These are phyloP conservation scores for Drosophila prolongata DNA, from an alignment of 2,888 invertebrate genomes.

Conservation along the genomic window DNA sequence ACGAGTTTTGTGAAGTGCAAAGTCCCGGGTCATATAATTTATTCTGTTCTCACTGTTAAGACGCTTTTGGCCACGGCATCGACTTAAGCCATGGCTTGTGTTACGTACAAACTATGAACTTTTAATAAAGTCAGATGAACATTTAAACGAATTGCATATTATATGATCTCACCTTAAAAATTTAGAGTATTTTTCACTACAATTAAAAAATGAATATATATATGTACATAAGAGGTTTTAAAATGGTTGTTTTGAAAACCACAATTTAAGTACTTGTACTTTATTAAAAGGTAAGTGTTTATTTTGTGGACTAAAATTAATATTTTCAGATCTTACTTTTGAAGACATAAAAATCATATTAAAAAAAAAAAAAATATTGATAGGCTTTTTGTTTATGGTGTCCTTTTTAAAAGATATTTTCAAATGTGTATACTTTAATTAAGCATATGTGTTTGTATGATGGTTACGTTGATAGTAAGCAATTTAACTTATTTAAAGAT, in stretches of 20 bases:
- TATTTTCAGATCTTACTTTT: no score
- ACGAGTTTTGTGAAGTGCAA: neutral
- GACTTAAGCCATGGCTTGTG: constrained; percentile 8
- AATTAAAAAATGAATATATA: no score
- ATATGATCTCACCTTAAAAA: neutral
- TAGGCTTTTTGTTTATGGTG: no score
- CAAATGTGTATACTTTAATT: no score
- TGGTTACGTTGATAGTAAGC: no score
- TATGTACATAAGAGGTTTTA: no score
- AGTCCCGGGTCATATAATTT: constrained; percentile 3
- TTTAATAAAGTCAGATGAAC: constrained; percentile 26
- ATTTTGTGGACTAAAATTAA: neutral
- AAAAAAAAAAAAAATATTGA: no score
- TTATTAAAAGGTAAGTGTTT: neutral
- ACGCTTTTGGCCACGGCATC: constrained; percentile 3
- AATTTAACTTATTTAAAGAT: neutral
- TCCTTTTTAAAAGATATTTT: neutral
- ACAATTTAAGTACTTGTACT: no score
- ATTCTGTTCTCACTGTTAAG: constrained; percentile 9
- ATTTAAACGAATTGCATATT: neutral
- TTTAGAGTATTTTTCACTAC: neutral
- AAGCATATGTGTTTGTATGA: no score
- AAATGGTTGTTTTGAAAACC: no score
- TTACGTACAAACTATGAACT: constrained; percentile 5
- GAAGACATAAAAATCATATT: no score